Evolutionary conservation across 2,888 invertebrate genomes (phyloP).

Genomic region (Diaperis boleti): DNA sequence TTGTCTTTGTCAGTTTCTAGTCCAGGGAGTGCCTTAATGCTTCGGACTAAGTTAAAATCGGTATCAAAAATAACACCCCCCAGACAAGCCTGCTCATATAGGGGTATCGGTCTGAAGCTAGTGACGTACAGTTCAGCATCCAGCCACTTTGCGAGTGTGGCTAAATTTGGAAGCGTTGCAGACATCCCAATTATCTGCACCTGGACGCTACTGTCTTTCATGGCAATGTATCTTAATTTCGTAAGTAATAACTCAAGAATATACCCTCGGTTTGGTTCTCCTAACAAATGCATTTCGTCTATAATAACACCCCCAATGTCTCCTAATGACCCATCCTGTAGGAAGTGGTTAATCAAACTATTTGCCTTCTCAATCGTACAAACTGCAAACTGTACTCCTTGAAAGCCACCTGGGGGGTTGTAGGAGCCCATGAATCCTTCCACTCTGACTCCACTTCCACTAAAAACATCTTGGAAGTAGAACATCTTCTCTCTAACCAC

Average conservation of each 20-base stretch:
- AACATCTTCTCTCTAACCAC: slow-evolving; percentile 97
- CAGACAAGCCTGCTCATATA: slow-evolving; percentile 84
- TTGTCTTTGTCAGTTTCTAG: slow-evolving; percentile 80
- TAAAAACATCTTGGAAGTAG: slow-evolving; percentile 86
- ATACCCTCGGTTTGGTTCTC: slow-evolving; percentile 92
- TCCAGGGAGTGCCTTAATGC: slow-evolving; percentile 62
- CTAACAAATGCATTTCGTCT: slow-evolving; percentile 96
- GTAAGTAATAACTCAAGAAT: slow-evolving; percentile 94
- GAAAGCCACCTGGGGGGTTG: slow-evolving; percentile 89
- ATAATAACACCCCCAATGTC: slow-evolving; percentile 80
- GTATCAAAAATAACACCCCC: slow-evolving; percentile 75
- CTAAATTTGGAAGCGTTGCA: slow-evolving; percentile 93
- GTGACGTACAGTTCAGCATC: slow-evolving; percentile 89
- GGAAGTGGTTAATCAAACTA: slow-evolving; percentile 86
- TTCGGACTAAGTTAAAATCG: slow-evolving; percentile 69
- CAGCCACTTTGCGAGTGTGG: slow-evolving; percentile 87
- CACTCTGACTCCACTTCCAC: slow-evolving; percentile 86
- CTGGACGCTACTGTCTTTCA: slow-evolving; percentile 70
- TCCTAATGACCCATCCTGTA: slow-evolving; percentile 74
- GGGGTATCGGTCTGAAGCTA: slow-evolving; percentile 90
- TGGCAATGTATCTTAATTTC: slow-evolving; percentile 84
- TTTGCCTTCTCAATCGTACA: slow-evolving; percentile 99
- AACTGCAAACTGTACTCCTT: slow-evolving; percentile 88
- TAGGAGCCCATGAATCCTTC: slow-evolving; percentile 96
- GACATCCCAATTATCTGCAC: slow-evolving; percentile 98